Base-by-base conservation (phyloP, 2,113 vertebrate genomes). In the Gobio gobio region DNA sequence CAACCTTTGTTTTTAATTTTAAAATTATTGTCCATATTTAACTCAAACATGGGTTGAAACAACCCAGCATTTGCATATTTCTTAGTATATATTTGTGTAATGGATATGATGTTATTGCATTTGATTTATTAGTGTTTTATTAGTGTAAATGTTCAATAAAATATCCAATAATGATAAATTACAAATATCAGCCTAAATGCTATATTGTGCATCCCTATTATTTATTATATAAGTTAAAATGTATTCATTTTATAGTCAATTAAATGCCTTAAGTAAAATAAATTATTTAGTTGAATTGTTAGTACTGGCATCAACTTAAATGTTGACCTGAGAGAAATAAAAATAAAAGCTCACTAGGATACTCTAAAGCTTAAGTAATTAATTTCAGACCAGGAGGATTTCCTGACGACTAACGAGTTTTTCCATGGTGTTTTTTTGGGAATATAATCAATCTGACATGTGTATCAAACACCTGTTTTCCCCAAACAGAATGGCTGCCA, bases 401-500 rank as follows among this genome's bases (percentile, higher is more conserved):
- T 81, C 45, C 78, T 81, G 61, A 66, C 26, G 20, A 49, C 61
- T 9, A 33, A 10, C 10, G 33, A 45, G 29, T 64, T 18, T 49
- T 26, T 70, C 51, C 29, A 82, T 8, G 45, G 16, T 58, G 64
- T 45, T 58, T 74, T 58, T 74, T 86, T 74, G 20, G 8, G 24
- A 47, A 75, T 59, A 10, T 86, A 86, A 88, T 83, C 83, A 83
- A 61, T 83, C 47, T 66, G 87, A 86, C 84, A 12, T 76, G 80
- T 83, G 84, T 88, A 83, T 83, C 75, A 83, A 88, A 83, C 87
- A 88, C 87, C 84, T 88, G 87, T 59, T 68, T 78, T 66, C 47
- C 63, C 68, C 33, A 86, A 86, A 83, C 84, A 79, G 43, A 68
- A 83, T 45, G 84, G 47, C 73, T 86, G 87, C 72, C 87, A 85